Evolutionary conservation across 2,888 invertebrate species (phyloP).

Genomic region (Ormyrus rosae): DNA sequence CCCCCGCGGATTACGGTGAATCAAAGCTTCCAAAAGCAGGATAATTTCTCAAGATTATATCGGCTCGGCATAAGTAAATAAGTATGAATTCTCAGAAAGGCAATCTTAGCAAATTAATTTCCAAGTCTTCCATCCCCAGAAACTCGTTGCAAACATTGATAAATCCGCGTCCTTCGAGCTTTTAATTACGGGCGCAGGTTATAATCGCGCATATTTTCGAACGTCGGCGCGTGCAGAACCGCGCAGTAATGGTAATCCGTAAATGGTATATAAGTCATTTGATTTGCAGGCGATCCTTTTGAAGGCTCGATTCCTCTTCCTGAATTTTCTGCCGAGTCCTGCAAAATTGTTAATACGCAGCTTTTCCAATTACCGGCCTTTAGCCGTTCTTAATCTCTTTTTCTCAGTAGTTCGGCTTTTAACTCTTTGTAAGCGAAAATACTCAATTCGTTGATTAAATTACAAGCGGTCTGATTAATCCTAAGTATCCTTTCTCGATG

Average conservation of each 20-base stretch:
- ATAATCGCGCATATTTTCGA: not conserved
- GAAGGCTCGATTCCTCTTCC: slow-evolving; percentile 52
- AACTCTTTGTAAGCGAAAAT: slow-evolving; percentile 75
- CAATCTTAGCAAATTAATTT: slow-evolving; percentile 49
- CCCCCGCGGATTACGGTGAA: slow-evolving; percentile 1
- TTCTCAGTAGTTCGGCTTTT: slow-evolving; percentile 58
- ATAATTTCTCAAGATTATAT: slow-evolving; percentile 32
- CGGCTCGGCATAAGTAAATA: not conserved
- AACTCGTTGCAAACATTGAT: slow-evolving; percentile 15
- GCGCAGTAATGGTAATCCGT: slow-evolving; percentile 18
- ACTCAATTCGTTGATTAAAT: slow-evolving; percentile 74
- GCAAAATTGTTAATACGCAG: slow-evolving; percentile 75
- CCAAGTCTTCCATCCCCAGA: slow-evolving; percentile 19
- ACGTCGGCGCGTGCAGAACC: no score
- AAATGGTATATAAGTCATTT: slow-evolving; percentile 39
- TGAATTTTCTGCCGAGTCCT: slow-evolving; percentile 72
- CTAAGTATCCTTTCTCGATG: slow-evolving; percentile 68
- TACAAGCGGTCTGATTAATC: slow-evolving; percentile 72
- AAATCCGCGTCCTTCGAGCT: not conserved
- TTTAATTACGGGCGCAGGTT: slow-evolving; percentile 14
- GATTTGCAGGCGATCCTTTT: slow-evolving; percentile 18
- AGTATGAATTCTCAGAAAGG: slow-evolving; percentile 1
- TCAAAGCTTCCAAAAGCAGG: slow-evolving; percentile 7
- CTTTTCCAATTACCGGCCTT: slow-evolving; percentile 72
- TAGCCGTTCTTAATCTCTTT: slow-evolving; percentile 55